Evolutionary conservation across 1,140 invertebrate species (phyloP), one percentile per base, ranked within the genome.

Genomic region (Apis laboriosa): DNA sequence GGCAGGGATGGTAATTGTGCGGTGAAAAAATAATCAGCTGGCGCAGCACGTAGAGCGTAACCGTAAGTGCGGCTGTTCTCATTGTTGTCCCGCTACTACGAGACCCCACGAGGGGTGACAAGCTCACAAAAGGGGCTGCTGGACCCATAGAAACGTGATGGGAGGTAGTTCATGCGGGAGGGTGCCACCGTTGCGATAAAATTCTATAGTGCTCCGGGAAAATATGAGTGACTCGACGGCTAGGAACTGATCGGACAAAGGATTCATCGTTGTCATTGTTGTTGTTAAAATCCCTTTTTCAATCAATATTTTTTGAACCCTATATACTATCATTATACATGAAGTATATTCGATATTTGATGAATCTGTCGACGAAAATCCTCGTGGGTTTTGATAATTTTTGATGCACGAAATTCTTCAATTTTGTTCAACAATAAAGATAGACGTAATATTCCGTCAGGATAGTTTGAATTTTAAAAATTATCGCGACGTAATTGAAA

Each of bases 11-110:
- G 90, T 90, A 92, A 92, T 92, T 90, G 91, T 86, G 86, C 78
- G 84, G 84, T 92, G 80, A 92, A 92, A 93, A 92, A 92, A 91
- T 92, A 92, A 93, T 92, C 90, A 92, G 89, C 86, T 87, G 84
- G 66, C 72, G 61, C 82, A 71, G 84, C 77, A 67, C 77, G 76
- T 83, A 84, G 77, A 79, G 76, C n/a, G 60, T 68, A 76, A 88
- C 72, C 75, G 68, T 90, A 88, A 91, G 86, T 90, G 80, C 87
- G 75, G 71, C 72, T 79, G 73, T 77, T 82, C 86, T 84, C 82
- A 91, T 91, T 86, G 88, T 89, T 85, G 86, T 56, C 77, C 83
- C 78, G 34, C 53, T 82, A 60, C 56, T 85, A 71, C 78, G 71
- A 75, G 66, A 75, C 70, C 81, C 76, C 64, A 61, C 49, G 61